A percentile compares a stretch with the other conserved stretches of the same genome.
Evolutionary conservation across 1,140 invertebrate genomes (phyloP).

Genomic region (Solen grandis): DNA sequence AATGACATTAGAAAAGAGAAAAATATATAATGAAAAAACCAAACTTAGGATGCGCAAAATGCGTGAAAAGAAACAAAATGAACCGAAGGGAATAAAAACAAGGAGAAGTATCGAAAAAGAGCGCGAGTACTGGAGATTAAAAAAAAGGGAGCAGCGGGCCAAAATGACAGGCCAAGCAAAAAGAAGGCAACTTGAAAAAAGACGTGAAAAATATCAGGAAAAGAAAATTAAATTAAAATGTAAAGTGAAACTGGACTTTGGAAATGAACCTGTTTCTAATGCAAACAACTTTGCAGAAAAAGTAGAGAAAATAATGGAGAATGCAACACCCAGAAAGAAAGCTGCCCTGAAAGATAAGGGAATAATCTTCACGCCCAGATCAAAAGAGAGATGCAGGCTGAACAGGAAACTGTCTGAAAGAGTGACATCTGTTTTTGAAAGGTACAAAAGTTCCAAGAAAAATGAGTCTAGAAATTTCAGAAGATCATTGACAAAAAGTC

Average conservation of each 20-base stretch:
- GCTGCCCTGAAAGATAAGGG: neutral
- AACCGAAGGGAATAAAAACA: no score
- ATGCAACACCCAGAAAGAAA: constrained; percentile 7
- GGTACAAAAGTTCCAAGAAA: neutral
- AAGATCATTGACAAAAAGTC: neutral
- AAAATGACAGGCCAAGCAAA: neutral
- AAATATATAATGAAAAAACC: neutral
- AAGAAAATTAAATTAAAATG: no score
- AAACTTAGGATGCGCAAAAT: neutral
- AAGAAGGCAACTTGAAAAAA: neutral
- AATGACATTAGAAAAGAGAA: neutral
- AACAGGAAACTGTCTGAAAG: constrained; percentile 9
- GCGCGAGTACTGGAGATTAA: neutral
- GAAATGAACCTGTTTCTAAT: no score
- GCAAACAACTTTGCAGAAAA: constrained; percentile 19
- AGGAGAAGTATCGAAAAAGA: no score
- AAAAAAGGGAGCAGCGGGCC: neutral
- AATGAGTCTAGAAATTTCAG: constrained; percentile 4
- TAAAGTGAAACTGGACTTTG: no score
- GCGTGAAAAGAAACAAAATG: neutral
- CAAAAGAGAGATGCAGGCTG: neutral
- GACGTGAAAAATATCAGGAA: neutral
- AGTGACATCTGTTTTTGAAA: neutral
- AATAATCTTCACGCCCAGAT: neutral
- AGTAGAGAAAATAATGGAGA: neutral